phyloP scores from a whole-genome alignment of 1,140 invertebrate species.

The Caerostris darwini region DNA sequence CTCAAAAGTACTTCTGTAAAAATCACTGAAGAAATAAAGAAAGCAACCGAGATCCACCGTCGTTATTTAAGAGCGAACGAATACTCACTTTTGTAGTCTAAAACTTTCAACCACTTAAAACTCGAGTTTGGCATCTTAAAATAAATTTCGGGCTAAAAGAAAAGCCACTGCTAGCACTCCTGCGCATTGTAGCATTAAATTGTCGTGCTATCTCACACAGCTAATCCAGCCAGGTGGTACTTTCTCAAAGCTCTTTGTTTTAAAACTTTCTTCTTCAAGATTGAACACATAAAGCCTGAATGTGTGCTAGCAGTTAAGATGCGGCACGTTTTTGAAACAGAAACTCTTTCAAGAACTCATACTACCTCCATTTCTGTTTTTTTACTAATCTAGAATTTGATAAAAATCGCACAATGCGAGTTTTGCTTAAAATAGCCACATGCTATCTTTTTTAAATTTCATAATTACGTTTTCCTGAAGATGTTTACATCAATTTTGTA shows the following conservation, averaged over 20 bases:
- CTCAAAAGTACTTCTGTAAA: no score
- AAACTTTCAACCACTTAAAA: conserved; percentile 34
- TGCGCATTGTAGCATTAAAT: conserved; percentile 47
- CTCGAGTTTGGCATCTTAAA: background rate
- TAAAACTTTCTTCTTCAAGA: conserved; percentile 52
- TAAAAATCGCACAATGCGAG: background rate
- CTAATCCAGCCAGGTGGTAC: conserved; percentile 64
- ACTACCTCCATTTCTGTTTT: background rate
- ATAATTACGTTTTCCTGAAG: no score
- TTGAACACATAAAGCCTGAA: conserved; percentile 48
- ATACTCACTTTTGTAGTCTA: background rate
- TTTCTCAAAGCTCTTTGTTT: conserved; percentile 46
- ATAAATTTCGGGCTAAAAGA: conserved; percentile 17
- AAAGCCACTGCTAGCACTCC: background rate
- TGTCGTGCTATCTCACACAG: conserved; percentile 52
- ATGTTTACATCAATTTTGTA: no score
- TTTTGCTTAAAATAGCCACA: background rate
- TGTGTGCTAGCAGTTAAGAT: background rate
- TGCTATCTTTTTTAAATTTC: no score
- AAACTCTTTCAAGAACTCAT: conserved; percentile 24
- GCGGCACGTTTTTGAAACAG: conserved; percentile 56
- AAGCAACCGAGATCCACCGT: background rate
- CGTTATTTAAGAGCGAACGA: conserved; percentile 14
- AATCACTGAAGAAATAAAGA: background rate
- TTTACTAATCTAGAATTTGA: background rate